These are phyloP conservation scores for Nephila pilipes DNA, from an alignment of 1,140 invertebrate genomes.

Conservation along the genomic window DNA sequence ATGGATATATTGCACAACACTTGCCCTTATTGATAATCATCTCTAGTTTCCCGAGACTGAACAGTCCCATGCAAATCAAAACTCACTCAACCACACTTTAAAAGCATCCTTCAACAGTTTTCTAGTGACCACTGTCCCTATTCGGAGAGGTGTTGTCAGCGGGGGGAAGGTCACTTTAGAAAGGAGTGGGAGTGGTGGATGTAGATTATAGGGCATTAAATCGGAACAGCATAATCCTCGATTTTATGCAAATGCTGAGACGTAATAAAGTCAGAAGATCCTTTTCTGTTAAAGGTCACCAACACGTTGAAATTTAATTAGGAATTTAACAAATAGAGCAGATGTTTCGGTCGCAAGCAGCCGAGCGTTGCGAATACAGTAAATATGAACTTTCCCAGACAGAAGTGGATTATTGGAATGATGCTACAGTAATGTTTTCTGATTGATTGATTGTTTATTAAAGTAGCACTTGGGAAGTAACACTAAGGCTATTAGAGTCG, in stretches of 20 bases:
- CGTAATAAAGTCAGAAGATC: conserved; percentile 16
- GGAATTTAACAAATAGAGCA: conserved; percentile 4
- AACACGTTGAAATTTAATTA: conserved; percentile 3
- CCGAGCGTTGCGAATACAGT: no score
- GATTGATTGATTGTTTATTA: no score
- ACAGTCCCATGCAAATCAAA: neutral
- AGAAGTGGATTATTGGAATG: no score
- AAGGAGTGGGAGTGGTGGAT: neutral
- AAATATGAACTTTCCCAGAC: no score
- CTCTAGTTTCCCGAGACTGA: no score
- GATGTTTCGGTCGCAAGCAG: neutral
- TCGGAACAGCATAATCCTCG: neutral
- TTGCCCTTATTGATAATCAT: no score
- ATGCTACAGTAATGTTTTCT: no score
- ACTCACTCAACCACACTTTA: neutral
- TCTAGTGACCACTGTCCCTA: neutral
- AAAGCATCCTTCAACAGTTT: neutral
- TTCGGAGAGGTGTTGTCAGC: neutral
- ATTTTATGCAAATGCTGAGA: neutral
- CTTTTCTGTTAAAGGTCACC: conserved; percentile 11
- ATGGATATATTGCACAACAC: no score
- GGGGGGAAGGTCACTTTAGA: neutral
- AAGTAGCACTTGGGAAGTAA: no score
- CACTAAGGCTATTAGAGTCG: no score
- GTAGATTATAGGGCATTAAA: neutral